Percentiles rank a stretch among this genome's conserved stretches.
These are phyloP conservation scores for Neoitamus cyanurus DNA, from an alignment of 2,888 invertebrate genomes.

Conservation along the genomic window DNA sequence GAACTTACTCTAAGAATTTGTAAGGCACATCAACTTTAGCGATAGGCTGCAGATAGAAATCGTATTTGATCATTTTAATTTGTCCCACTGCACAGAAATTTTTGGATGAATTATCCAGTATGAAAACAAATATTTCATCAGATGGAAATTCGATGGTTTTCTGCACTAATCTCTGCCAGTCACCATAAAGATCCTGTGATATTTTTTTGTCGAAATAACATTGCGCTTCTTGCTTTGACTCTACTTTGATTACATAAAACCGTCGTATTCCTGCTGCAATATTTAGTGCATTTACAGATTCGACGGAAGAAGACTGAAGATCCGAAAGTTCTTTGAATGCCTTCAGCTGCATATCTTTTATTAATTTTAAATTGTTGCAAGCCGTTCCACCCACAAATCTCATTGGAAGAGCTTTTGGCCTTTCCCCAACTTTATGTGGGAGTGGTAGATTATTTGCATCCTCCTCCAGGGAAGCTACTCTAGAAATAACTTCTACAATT, in stretches of 20 bases:
- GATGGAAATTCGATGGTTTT: slow-evolving; percentile 10
- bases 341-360: neutral
- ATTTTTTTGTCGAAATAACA: neutral
- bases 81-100: slow-evolving; percentile 38
- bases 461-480: slow-evolving; percentile 57
- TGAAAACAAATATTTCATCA: slow-evolving; percentile 2
- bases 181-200: neutral
- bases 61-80: neutral
- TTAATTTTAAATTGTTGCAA: neutral
- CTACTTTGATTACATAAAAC: slow-evolving; percentile 19
- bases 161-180: slow-evolving; percentile 23
- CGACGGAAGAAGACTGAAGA: neutral
- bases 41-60: neutral
- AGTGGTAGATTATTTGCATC: slow-evolving; percentile 54
- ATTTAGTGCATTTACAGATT: neutral
- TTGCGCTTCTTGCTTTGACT: neutral
- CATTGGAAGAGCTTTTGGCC: slow-evolving; percentile 57
- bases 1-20: neutral
- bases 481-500: slow-evolving; percentile 55
- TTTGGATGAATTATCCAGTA: neutral
- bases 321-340: neutral
- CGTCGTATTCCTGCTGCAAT: neutral
- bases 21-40: neutral
- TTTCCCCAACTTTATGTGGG: slow-evolving; percentile 56
- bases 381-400: neutral